Evolutionary conservation across 2,888 invertebrate genomes (phyloP).

Genomic region (Zaprionus lineosus): DNA sequence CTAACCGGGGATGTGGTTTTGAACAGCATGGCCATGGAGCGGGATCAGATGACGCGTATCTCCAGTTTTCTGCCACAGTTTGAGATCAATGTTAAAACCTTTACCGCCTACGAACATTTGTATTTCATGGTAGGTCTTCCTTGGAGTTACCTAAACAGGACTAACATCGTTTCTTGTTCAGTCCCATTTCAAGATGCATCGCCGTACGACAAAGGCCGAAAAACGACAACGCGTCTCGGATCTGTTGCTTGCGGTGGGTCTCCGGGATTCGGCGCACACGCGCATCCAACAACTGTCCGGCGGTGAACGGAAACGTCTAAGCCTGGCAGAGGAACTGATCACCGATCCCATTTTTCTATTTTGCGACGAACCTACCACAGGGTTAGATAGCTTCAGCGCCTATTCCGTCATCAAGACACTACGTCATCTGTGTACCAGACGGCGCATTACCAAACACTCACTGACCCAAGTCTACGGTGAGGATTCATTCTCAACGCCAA

Average conservation of each 20-base stretch:
- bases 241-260: slow-evolving; percentile 86
- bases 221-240: slow-evolving; percentile 79
- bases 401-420: slow-evolving; percentile 89
- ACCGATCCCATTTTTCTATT: slow-evolving; percentile 94
- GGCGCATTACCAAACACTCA: slow-evolving; percentile 68
- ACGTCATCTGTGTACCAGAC: slow-evolving; percentile 85
- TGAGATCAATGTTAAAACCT: slow-evolving; percentile 90
- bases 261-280: slow-evolving; percentile 88
- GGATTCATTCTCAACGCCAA: slow-evolving; percentile 66
- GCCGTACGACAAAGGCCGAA: slow-evolving; percentile 82
- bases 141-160: background rate
- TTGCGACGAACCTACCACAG: slow-evolving; percentile 97
- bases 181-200: slow-evolving; percentile 91
- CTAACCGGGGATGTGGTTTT: slow-evolving; percentile 88
- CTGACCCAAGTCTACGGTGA: slow-evolving; percentile 75
- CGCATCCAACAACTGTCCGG: slow-evolving; percentile 91
- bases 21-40: slow-evolving; percentile 87
- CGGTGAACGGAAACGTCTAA: slow-evolving; percentile 93
- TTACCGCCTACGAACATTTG: slow-evolving; percentile 92
- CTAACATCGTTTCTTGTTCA: slow-evolving; percentile 75
- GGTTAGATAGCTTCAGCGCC: slow-evolving; percentile 95
- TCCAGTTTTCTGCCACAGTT: slow-evolving; percentile 94
- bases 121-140: slow-evolving; percentile 89
- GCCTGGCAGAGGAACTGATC: slow-evolving; percentile 93
- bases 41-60: slow-evolving; percentile 87